Percentiles rank a stretch among this genome's conserved stretches.
These are phyloP conservation scores for Ichneumoninae sp. DNA, from an alignment of 2,888 invertebrate species.

Conservation along the genomic window DNA sequence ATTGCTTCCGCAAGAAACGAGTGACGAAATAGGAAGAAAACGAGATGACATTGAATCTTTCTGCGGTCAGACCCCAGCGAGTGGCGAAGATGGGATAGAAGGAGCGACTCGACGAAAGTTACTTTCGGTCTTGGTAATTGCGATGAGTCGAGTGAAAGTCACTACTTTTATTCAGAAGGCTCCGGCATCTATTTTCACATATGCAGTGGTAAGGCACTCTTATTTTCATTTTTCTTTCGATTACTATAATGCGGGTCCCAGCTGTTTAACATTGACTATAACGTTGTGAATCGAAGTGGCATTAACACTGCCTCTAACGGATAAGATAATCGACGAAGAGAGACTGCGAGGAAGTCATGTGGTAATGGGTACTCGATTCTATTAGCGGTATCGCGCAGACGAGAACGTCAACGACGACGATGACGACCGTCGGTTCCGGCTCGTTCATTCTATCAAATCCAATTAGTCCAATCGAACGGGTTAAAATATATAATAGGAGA, in stretches of 20 bases:
- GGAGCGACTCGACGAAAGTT: conserved; percentile 50
- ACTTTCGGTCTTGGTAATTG: conserved; percentile 65
- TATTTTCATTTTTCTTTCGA: background rate
- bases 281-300: background rate
- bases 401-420: background rate
- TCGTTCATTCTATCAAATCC: conserved; percentile 34
- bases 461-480: conserved; percentile 40
- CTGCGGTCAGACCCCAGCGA: background rate
- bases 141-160: conserved; percentile 61
- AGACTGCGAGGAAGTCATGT: background rate
- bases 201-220: conserved; percentile 1
- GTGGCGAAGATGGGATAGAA: background rate
- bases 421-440: background rate
- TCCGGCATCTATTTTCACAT: conserved; percentile 32
- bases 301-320: background rate
- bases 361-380: conserved; percentile 25
- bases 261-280: background rate
- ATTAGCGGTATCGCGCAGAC: conserved; percentile 37
- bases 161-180: conserved; percentile 45
- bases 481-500: background rate
- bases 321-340: conserved; percentile 6
- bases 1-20: background rate
- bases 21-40: conserved; percentile 52
- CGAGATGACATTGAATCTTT: conserved; percentile 32
- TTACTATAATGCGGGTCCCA: background rate